Percentiles rank a stretch among this genome's conserved stretches.
Conservation (phyloP, 2,888 invertebrate species). For the Cactoblastis cactorum region DNA sequence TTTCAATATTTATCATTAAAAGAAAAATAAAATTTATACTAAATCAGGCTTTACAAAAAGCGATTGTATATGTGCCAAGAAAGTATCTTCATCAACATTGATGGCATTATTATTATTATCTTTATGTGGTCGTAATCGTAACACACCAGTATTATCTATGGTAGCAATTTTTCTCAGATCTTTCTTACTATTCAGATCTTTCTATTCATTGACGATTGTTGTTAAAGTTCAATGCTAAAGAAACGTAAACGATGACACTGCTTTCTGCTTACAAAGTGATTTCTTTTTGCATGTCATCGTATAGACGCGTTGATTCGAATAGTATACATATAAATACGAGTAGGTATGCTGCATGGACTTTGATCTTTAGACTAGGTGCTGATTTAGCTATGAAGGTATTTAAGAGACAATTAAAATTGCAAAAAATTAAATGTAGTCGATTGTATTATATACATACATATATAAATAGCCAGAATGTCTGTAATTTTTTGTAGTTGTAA, state of each 20-base stretch:
- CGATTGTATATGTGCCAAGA: too few species aligned
- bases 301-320: background rate
- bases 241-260: slow-evolving; percentile 48
- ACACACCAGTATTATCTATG: background rate
- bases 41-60: too few species aligned
- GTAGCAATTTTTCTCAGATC: background rate
- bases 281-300: slow-evolving; percentile 46
- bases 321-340: background rate
- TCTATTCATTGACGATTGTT: slow-evolving; percentile 27
- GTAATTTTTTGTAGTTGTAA: too few species aligned
- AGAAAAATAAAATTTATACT: too few species aligned
- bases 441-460: too few species aligned
- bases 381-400: too few species aligned
- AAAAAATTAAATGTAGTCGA: too few species aligned
- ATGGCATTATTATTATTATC: background rate
- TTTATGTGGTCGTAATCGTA: background rate
- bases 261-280: slow-evolving; percentile 32
- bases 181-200: background rate
- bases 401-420: too few species aligned
- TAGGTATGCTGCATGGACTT: background rate
- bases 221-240: slow-evolving; percentile 55
- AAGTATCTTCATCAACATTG: too few species aligned
- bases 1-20: too few species aligned
- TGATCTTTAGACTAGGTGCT: background rate
- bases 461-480: too few species aligned